These are phyloP conservation scores for Pseudomyrmex concolor DNA, from an alignment of 1,140 invertebrate species.

Conservation along the genomic window DNA sequence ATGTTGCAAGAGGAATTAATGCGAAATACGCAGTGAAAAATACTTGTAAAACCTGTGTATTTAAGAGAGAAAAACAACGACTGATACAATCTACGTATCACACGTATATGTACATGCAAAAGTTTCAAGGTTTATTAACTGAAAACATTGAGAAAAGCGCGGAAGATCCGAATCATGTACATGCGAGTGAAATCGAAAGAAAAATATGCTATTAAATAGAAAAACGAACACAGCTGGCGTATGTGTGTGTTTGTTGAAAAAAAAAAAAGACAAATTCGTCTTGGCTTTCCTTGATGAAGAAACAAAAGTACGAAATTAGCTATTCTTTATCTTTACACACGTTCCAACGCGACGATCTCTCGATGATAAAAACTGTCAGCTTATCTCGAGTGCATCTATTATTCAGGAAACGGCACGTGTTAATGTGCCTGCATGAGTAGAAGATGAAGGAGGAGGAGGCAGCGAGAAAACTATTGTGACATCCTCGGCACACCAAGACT, in stretches of 20 bases:
- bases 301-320: conserved; percentile 4
- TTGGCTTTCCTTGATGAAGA: conserved; percentile 2
- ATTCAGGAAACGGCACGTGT: conserved; percentile 20
- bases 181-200: neutral
- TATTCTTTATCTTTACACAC: conserved; percentile 1
- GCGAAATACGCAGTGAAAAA: neutral
- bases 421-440: neutral
- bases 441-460: conserved; percentile 6
- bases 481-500: conserved; percentile 67
- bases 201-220: neutral
- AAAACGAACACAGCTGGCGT: neutral
- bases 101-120: too few relatives aligned
- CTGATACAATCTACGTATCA: too few relatives aligned
- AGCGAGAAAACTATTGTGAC: conserved; percentile 67
- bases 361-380: neutral
- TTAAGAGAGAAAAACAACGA: too few relatives aligned
- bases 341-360: neutral
- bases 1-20: neutral
- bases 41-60: too few relatives aligned
- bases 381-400: conserved; percentile 8
- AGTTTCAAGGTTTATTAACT: neutral
- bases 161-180: neutral
- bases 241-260: neutral
- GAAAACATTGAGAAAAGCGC: neutral
- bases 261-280: conserved; percentile 1